Percentiles rank a stretch among this genome's conserved stretches.
Evolutionary conservation across 2,888 invertebrate genomes (phyloP).

Genomic region (Melipona beecheii): DNA sequence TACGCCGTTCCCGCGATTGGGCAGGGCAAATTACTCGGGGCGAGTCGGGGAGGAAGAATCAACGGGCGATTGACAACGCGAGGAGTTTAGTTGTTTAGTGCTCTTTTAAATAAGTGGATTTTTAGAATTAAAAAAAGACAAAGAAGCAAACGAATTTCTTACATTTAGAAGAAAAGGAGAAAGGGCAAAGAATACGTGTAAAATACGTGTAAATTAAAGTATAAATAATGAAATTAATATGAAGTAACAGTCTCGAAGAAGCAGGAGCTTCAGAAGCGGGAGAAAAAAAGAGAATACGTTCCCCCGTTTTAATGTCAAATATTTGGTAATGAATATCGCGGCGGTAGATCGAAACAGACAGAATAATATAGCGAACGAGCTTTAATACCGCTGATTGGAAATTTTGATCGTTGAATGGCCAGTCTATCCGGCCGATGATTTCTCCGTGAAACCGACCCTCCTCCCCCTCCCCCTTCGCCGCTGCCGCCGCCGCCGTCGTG

Average conservation of each 20-base stretch:
- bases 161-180: background rate
- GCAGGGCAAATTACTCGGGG: background rate
- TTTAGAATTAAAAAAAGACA: too few relatives aligned
- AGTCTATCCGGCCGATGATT: conserved; percentile 57
- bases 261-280: background rate
- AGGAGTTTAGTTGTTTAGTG: too few relatives aligned
- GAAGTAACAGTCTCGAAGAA: background rate
- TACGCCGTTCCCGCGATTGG: background rate
- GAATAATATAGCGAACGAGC: conserved; percentile 71
- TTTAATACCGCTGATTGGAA: conserved; percentile 81
- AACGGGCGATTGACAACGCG: background rate
- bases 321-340: conserved; percentile 80
- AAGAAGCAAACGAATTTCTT: too few relatives aligned
- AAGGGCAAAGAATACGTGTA: background rate
- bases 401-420: conserved; percentile 74
- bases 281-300: conserved; percentile 36
- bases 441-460: conserved; percentile 56
- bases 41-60: background rate
- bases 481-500: background rate
- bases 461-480: too few relatives aligned
- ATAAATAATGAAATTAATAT: too few relatives aligned
- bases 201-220: too few relatives aligned
- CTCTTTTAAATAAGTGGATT: too few relatives aligned
- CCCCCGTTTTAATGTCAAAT: conserved; percentile 76
- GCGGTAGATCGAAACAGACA: conserved; percentile 56